phyloP scores from a whole-genome alignment of 2,888 invertebrate species.

The Agrilus cyanescens region DNA sequence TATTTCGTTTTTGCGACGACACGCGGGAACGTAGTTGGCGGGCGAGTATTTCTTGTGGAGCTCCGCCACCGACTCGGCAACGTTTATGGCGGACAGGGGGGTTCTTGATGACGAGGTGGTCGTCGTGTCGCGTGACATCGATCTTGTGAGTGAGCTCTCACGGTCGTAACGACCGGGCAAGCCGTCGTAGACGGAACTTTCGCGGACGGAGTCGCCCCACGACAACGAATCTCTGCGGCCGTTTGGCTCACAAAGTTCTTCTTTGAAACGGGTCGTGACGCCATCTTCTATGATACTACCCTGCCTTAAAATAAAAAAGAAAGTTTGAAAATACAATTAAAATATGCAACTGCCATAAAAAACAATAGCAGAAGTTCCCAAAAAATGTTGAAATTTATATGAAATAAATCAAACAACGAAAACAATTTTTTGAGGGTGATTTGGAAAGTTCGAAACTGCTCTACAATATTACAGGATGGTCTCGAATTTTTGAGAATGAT shows the following conservation, averaged over 20 bases:
- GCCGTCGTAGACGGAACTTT: slow-evolving; percentile 33
- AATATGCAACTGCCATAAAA: no score
- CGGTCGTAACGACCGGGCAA: slow-evolving; percentile 39
- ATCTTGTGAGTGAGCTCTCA: slow-evolving; percentile 37
- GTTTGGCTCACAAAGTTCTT: slow-evolving; percentile 32
- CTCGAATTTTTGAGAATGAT: no score
- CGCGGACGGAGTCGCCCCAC: slow-evolving; percentile 28
- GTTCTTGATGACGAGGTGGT: not conserved
- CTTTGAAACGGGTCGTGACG: slow-evolving; percentile 35
- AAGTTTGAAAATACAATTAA: not conserved
- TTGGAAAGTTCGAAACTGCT: no score
- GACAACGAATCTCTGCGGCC: slow-evolving; percentile 26
- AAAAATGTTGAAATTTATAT: no score
- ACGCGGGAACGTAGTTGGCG: slow-evolving; percentile 55
- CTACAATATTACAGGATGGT: no score
- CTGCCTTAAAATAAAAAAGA: slow-evolving; percentile 23
- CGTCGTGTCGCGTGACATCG: slow-evolving; percentile 8
- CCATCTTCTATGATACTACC: slow-evolving; percentile 35
- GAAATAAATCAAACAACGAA: no score
- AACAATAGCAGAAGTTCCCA: no score
- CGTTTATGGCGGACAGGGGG: slow-evolving; percentile 21
- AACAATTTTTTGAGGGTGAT: no score
- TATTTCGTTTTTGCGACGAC: slow-evolving; percentile 29
- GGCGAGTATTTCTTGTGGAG: slow-evolving; percentile 66
- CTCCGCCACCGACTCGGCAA: slow-evolving; percentile 43